phyloP scores from a whole-genome alignment of 2,113 vertebrate genomes.

The Strigops habroptila region DNA sequence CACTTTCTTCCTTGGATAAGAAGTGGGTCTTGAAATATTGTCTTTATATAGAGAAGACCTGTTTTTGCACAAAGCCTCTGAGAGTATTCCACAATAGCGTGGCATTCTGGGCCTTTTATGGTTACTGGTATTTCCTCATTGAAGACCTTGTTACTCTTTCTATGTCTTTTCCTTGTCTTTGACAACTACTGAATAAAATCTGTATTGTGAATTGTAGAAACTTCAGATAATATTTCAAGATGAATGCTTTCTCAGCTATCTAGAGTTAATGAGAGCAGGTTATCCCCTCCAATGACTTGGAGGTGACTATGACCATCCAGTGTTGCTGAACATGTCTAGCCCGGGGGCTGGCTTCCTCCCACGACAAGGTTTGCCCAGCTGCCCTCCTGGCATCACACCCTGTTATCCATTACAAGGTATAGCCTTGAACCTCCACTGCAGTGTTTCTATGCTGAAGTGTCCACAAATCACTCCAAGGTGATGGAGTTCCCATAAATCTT shows the following conservation, averaged over 20 bases:
- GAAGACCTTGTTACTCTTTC: not conserved
- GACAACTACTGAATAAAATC: not conserved
- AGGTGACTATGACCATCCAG: not conserved
- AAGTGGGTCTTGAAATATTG: not conserved
- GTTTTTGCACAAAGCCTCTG: not conserved
- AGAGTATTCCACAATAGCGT: not conserved
- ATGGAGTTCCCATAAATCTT: not conserved
- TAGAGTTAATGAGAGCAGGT: not conserved
- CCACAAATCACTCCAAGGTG: not conserved
- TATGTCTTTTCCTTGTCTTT: not conserved
- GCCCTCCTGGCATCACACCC: not conserved
- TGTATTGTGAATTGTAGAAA: not conserved
- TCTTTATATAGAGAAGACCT: not conserved
- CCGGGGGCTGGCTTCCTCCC: not conserved
- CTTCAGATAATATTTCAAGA: not conserved
- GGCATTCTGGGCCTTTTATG: not conserved
- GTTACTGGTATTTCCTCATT: not conserved
- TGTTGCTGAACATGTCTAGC: not conserved
- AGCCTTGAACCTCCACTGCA: not conserved
- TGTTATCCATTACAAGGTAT: not conserved
- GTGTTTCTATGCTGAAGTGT: not conserved
- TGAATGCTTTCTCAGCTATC: not conserved
- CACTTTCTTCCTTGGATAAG: not conserved
- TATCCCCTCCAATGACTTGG: not conserved
- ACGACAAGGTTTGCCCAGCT: not conserved